A percentile compares a stretch with the other conserved stretches of the same genome.
Evolutionary conservation across 2,113 vertebrate species (phyloP).

Genomic region (Pelmatolapia mariae): DNA sequence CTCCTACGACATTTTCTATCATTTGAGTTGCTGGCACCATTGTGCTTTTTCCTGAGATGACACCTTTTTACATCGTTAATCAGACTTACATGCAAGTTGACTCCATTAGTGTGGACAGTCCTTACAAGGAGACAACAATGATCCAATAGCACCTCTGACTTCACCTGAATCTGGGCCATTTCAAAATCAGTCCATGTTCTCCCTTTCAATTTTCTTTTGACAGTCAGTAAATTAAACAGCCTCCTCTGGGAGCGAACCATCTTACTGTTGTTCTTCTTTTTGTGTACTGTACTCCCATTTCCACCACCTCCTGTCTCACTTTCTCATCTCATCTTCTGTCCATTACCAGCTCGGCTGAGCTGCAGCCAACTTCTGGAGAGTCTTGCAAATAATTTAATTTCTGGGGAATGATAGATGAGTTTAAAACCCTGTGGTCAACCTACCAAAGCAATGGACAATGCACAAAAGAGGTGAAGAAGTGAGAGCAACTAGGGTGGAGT

Average conservation of each 20-base stretch:
- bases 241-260: not conserved
- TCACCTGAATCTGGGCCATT: not conserved
- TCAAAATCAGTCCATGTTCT: not conserved
- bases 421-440: not conserved
- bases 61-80: not conserved
- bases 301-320: not conserved
- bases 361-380: not conserved
- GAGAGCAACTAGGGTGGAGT: not conserved
- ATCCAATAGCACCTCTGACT: not conserved
- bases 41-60: not conserved
- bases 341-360: not conserved
- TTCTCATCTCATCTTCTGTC: not conserved
- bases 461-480: not conserved
- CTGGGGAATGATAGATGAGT: not conserved
- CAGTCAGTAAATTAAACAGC: not conserved
- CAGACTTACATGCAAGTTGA: not conserved
- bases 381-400: not conserved
- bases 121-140: not conserved
- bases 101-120: not conserved
- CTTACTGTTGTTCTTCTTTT: not conserved
- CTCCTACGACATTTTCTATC: not conserved
- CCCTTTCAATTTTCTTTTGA: not conserved
- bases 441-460: not conserved
- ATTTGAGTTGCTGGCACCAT: not conserved
- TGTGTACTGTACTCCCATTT: rapidly evolving